Base-by-base conservation (phyloP, 1,140 invertebrate genomes). In the Pemphigus obesinymphae region DNA sequence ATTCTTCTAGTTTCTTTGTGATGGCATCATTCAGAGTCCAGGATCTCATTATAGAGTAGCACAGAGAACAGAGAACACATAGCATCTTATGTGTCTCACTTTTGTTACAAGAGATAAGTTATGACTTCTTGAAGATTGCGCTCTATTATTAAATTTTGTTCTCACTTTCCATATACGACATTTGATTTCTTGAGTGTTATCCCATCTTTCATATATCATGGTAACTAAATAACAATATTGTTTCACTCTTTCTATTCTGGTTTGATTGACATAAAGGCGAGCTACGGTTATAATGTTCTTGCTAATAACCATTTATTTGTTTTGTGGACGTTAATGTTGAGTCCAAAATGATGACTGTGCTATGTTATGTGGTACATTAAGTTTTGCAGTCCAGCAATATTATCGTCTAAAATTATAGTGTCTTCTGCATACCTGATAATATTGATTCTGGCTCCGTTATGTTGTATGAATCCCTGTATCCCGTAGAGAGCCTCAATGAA, bases 381-480 rank as follows among this genome's bases (percentile, higher is more conserved):
- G 7, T 11, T 70, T 73, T 82, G 66, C 50, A 83, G n/a, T n/a
- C n/a, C n/a, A n/a, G n/a, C n/a, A n/a, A n/a, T n/a, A n/a, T n/a
- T n/a, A n/a, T n/a, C n/a, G 70, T 40, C 55, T 26, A 83, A 11
- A 17, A 83, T 23, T 17, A 82, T 48, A 11, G 78, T 83, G 48
- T 82, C 83, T 48, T 83, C 70, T n/a, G 80, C 83, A 76, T 83
- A 83, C 55, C 83, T 55, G 29, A 83, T 83, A 40, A 66, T 83
- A 23, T 82, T 70, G n/a, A 82, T 73, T 45, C 3, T 55, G 37
- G 26, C 43, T 43, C 80, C 82, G 50, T 82, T 78, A 23, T 83
- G 29, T 48, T 58, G 48, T 40, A 81, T 48, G 29, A 73, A 40
- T 53, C 72, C 63, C 45, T 53, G n/a, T 40, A 40, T 3, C 37